Evolutionary conservation across 2,797 vertebrate genomes (phyloP), one percentile per base, ranked within the genome.

Genomic region (Chaetophractus vellerosus): DNA sequence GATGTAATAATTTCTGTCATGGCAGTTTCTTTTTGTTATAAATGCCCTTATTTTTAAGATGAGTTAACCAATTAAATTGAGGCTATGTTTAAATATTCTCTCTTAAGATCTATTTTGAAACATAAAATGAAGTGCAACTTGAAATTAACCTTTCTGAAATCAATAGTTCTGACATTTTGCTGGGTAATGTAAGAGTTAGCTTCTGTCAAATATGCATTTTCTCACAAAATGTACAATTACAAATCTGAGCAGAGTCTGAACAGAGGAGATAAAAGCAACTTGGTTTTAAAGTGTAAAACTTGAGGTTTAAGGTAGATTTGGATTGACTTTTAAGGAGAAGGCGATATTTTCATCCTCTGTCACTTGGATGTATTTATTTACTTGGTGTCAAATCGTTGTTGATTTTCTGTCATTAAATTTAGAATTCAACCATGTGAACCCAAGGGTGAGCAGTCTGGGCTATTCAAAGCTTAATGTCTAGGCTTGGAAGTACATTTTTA

Each of bases 61-160:
- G 83, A 92, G 71, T 90, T 96, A 95, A 57, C 80, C 95, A 96
- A 96, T 96, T 95, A 96, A 92, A 95, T 11, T 28, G 88, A 96
- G 72, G 52, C 33, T 95, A 28, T 66, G 59, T 74, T 96, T 96
- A 94, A 92, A 89, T 86, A 93, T 55, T 86, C 68, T 89, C 52
- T 95, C 68, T 94, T 86, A 86, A 88, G 55, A 88, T 85, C 81
- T 96, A 95, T 94, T 96, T 96, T 97, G 95, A 97, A 96, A 96
- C 45, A 94, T 50, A 96, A 94, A 94, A 50, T 94, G 61, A 96
- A 83, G 63, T 48, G 91, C 94, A 86, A 96, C 87, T 97, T 92
- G 83, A 96, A 96, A 78, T 96, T 97, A 97, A 97, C 90, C 87
- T 97, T 96, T 95, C 86, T 95, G 69, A 96, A 96, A 95, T 95